Base-by-base conservation (phyloP, 2,797 vertebrate genomes). In the Scolopax bukidnonensis region DNA sequence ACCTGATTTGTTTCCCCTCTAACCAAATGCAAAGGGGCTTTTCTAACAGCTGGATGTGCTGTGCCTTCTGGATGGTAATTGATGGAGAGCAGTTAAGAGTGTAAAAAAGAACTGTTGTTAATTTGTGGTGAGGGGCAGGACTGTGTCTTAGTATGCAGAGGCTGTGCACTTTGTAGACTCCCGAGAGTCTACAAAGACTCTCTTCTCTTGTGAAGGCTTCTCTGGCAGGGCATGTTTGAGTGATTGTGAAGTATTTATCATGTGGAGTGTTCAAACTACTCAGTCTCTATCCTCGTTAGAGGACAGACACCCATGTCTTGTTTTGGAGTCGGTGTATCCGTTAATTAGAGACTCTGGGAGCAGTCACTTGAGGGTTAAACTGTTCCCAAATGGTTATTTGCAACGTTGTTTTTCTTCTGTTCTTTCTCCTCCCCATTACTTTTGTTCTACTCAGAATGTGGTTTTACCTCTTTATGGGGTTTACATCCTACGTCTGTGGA, bases 291-390 rank as follows among this genome's bases (percentile, higher is more conserved):
- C 48, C 68, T 89, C 1, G 1, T 84, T 84, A 87, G n/a, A 86
- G 47, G 47, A 33, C 7, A 84, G 83, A 50, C 43, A 68, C 16
- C 43, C 3, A 0, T 56, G 32, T 47, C 71, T 89, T 95, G 80
- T 95, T 95, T 83, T 94, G 85, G 48, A 95, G 68, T 87, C 20
- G n/a, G 25, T 10, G 25, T 57, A 54, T 60, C 48, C 9, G 13
- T 91, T 95, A 84, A 92, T 96, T 92, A 83, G 78, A 53, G 70
- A 61, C 63, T 50, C 48, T 68, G 41, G 41, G 21, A 36, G 36
- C 4, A 64, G 57, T 71, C 71, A 43, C 57, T 69, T 63, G 86
- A 51, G 88, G n/a, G 64, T 90, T 96, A 84, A 93, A 36, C 50
- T 67, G 23, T 41, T 77, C 93, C 78, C 81, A 61, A 30, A 68